Conservation (phyloP, 2,797 vertebrate genomes). For the Columba guinea region DNA sequence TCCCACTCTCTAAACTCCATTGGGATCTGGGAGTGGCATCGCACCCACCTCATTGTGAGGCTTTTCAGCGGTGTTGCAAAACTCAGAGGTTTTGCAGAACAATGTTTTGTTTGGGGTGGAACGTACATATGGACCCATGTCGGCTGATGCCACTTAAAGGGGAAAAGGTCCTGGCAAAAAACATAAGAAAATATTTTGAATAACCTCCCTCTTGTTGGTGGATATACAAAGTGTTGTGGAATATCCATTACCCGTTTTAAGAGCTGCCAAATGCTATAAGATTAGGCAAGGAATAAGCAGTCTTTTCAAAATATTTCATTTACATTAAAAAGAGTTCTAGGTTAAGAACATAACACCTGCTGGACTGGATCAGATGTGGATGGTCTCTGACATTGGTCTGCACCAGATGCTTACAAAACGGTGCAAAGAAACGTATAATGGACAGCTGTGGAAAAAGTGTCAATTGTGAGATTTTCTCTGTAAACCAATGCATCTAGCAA, state of each 20-base stretch:
- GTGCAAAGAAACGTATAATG: not conserved
- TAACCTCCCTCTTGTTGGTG: not conserved
- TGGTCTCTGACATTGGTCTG: not conserved
- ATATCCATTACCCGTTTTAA: not conserved
- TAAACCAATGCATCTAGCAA: not conserved
- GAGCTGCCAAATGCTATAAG: not conserved
- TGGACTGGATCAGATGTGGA: slow-evolving; percentile 11
- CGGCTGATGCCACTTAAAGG: not conserved
- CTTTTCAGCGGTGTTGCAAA: not conserved
- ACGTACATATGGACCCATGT: fast-evolving
- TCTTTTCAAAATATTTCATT: slow-evolving; percentile 36
- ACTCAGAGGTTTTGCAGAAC: not conserved
- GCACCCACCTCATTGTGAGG: fast-evolving
- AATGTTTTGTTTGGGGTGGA: not conserved
- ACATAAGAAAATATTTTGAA: not conserved
- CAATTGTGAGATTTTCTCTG: not conserved
- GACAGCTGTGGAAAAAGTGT: not conserved
- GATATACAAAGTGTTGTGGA: not conserved
- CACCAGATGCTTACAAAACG: not conserved
- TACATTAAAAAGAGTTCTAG: slow-evolving; percentile 14
- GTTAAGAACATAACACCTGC: slow-evolving; percentile 44
- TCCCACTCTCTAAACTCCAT: not conserved
- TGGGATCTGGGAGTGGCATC: not conserved
- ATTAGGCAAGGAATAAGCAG: slow-evolving; percentile 12
- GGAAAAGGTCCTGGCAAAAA: not conserved